A percentile compares a stretch with the other conserved stretches of the same genome.
Evolutionary conservation across 2,888 invertebrate genomes (phyloP).

Genomic region (Dicycla oo): DNA sequence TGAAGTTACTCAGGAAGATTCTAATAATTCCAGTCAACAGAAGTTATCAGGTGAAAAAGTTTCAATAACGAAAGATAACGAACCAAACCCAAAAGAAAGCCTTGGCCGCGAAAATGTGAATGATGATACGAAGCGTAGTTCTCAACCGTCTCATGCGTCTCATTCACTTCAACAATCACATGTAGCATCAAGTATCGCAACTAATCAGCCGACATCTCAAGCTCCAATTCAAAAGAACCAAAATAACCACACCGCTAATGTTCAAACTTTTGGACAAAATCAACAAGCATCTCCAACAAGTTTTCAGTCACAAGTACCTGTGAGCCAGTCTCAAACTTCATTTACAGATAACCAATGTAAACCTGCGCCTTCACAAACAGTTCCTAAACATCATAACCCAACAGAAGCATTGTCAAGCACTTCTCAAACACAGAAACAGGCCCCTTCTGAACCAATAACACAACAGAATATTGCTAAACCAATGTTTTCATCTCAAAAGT

Average conservation of each 20-base stretch:
- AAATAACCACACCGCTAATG: constrained; percentile 64
- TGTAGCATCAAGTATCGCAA: constrained; percentile 60
- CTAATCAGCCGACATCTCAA: constrained; percentile 67
- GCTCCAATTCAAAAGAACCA: constrained; percentile 71
- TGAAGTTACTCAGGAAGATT: constrained; percentile 85
- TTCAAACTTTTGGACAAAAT: constrained; percentile 71
- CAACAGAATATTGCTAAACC: constrained; percentile 74
- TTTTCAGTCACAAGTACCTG: constrained; percentile 61
- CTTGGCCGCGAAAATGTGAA: constrained; percentile 64
- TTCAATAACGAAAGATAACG: constrained; percentile 70
- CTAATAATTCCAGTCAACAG: constrained; percentile 65
- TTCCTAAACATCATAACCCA: constrained; percentile 69
- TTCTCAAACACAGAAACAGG: constrained; percentile 74
- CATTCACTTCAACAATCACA: constrained; percentile 57
- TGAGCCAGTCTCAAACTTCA: constrained; percentile 71
- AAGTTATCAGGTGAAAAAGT: constrained; percentile 75
- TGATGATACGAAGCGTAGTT: constrained; percentile 67
- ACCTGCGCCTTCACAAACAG: constrained; percentile 64
- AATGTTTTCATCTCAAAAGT: constrained; percentile 76
- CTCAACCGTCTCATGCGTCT: constrained; percentile 59
- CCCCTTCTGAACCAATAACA: constrained; percentile 71
- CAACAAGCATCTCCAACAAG: constrained; percentile 72
- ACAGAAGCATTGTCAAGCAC: constrained; percentile 69
- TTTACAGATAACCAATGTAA: constrained; percentile 74
- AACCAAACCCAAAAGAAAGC: constrained; percentile 68